These are phyloP conservation scores for Gobio occitaniae DNA, from an alignment of 2,797 vertebrate species.

Conservation along the genomic window DNA sequence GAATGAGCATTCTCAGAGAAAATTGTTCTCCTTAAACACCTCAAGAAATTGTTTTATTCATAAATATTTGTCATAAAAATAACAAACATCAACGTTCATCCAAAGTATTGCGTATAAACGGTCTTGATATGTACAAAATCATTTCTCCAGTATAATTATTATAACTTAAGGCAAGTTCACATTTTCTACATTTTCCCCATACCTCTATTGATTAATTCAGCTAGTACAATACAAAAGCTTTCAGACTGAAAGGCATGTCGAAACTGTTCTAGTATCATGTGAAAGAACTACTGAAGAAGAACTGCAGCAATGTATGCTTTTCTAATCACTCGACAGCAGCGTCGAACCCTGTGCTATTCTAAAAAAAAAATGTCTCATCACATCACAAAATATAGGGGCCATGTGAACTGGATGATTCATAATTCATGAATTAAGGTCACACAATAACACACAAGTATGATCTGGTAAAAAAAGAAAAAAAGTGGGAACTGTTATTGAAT, in stretches of 20 bases:
- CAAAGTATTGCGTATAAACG: constrained; percentile 84
- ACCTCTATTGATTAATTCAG: constrained; percentile 71
- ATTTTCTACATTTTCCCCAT: constrained; percentile 73
- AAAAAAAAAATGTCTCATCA: constrained; percentile 62
- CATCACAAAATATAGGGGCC: constrained; percentile 75
- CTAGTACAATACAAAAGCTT: constrained; percentile 59
- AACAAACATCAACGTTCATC: constrained; percentile 86
- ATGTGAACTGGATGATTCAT: constrained; percentile 59
- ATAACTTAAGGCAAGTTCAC: constrained; percentile 86
- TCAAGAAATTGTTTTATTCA: constrained; percentile 85
- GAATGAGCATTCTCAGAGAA: constrained; percentile 22
- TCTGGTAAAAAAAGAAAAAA: constrained; percentile 2
- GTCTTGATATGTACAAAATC: constrained; percentile 79
- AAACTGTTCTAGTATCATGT: constrained; percentile 66
- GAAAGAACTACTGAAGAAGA: constrained; percentile 72
- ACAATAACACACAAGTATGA: constrained; percentile 40
- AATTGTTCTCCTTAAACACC: constrained; percentile 57
- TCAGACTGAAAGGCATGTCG: constrained; percentile 50
- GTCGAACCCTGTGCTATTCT: constrained; percentile 73
- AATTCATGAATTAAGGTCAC: constrained; percentile 45
- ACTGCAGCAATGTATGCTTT: no score
- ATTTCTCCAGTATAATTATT: constrained; percentile 82
- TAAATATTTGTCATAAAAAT: constrained; percentile 87
- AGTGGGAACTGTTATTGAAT: constrained; percentile 31
- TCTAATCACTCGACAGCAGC: constrained; percentile 83